phyloP scores from a whole-genome alignment of 2,888 invertebrate species.

The Rosalia funebris region DNA sequence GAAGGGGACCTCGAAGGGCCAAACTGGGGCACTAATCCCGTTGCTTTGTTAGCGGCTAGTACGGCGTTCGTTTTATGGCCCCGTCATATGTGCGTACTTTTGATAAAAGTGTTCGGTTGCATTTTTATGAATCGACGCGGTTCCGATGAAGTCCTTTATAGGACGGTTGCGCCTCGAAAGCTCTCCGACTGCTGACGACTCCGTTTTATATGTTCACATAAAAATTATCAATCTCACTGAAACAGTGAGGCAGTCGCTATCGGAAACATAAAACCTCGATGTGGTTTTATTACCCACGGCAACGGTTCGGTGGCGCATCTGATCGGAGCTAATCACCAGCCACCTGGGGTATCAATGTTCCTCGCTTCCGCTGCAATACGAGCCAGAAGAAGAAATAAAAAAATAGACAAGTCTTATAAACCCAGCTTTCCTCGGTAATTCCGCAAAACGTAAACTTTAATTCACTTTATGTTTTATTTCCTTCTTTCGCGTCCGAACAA shows the following conservation, averaged over 20 bases:
- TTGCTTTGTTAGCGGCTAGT: slow-evolving; percentile 30
- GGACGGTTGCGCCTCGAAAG: slow-evolving; percentile 42
- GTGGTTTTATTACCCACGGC: slow-evolving; percentile 45
- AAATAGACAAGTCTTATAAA: slow-evolving; percentile 17
- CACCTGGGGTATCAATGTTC: slow-evolving; percentile 26
- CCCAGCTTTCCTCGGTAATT: slow-evolving; percentile 8
- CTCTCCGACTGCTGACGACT: slow-evolving; percentile 41
- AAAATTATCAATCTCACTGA: slow-evolving; percentile 60
- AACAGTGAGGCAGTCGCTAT: slow-evolving; percentile 53
- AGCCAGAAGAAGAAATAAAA: slow-evolving; percentile 3
- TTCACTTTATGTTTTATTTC: slow-evolving; percentile 3
- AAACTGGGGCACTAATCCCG: no score
- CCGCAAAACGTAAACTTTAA: slow-evolving; percentile 13
- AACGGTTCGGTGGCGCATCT: slow-evolving; percentile 21
- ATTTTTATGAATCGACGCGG: slow-evolving; percentile 51
- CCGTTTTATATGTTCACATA: slow-evolving; percentile 56
- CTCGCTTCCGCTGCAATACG: slow-evolving; percentile 16
- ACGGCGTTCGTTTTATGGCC: slow-evolving; percentile 41
- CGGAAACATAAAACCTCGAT: slow-evolving; percentile 52
- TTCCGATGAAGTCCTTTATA: slow-evolving; percentile 54
- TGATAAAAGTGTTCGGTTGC: slow-evolving; percentile 51
- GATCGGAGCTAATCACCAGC: slow-evolving; percentile 29
- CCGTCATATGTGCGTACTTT: slow-evolving; percentile 47
- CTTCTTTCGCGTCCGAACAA: not conserved
- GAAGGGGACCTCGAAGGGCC: no score